Base-by-base conservation (phyloP, 1,140 invertebrate species). In the Octopus sinensis region DNA sequence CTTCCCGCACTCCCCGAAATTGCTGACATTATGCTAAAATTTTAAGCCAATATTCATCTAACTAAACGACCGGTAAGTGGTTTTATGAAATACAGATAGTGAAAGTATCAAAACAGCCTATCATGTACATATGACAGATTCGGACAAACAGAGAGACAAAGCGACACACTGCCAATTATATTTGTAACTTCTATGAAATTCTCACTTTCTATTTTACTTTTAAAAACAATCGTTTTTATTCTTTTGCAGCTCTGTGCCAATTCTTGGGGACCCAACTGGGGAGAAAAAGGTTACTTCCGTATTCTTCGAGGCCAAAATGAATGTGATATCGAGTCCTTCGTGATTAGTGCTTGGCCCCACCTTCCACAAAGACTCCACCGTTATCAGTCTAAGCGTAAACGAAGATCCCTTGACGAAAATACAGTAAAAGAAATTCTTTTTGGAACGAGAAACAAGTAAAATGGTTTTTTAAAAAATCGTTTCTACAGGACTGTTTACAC, bases 221-320 rank as follows among this genome's bases (percentile, higher is more conserved):
- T 43, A 43, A 43, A 43, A 3, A 43, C 30, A 43, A 43, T 3
- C 30, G 30, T 81, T 79, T 51, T 81, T 53, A 81, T n/a, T 71
- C 53, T 82, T 76, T 81, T 82, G 3, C 83, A 90, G 96, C 92
- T 96, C 85, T 95, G 94, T 51, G 95, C 95, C 73, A 93, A 98
- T 90, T 96, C 96, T 6, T 98, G 97, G 97, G 96, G 97, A 5
- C 84, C 88, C 0, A 90, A 93, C 62, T 98, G 97, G 96, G 97
- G 97, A 7, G 96, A 98, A 89, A 91, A 86, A 54, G 90, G 90
- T 52, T 88, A 87, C 81, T 91, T 91, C 83, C 82, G 87, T 68
- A 89, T 90, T 52, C 9, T 81, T 5, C 78, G 89, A 80, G 89
- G 89, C 52, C 79, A 73, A n/a, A 86, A 89, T 80, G 86, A 87